These are phyloP conservation scores for Hirundichthys speculiger DNA, from an alignment of 2,113 vertebrate species.

Conservation along the genomic window DNA sequence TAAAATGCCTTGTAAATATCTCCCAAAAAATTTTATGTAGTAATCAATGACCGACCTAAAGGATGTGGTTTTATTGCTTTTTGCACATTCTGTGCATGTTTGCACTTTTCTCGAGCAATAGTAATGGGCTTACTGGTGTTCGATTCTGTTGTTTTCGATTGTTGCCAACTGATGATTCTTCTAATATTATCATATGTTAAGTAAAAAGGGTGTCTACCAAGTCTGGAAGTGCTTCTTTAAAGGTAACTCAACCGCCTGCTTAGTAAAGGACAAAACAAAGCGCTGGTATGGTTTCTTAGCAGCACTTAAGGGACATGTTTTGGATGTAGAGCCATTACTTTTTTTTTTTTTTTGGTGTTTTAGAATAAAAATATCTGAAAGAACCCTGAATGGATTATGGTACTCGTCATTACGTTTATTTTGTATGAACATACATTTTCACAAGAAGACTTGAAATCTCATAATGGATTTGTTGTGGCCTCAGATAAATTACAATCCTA, in stretches of 20 bases:
- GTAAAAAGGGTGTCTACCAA: not conserved
- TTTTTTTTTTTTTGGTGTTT: constrained; percentile 13
- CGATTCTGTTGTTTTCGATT: too few species aligned
- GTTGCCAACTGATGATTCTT: not conserved
- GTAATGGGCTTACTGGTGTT: not conserved
- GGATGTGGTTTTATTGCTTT: constrained; percentile 9
- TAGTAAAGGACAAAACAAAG: not conserved
- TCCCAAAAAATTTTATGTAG: not conserved
- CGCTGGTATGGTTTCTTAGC: too few species aligned
- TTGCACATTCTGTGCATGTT: constrained; percentile 64
- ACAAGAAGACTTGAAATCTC: too few species aligned
- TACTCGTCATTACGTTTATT: too few species aligned
- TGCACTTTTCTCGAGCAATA: constrained; percentile 40
- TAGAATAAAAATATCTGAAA: constrained; percentile 46
- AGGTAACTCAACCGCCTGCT: not conserved
- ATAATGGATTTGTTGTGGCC: too few species aligned
- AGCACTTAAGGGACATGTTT: constrained; percentile 34
- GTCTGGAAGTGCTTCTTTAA: not conserved
- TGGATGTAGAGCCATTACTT: constrained; percentile 19
- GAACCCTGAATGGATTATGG: not conserved
- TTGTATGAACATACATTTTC: too few species aligned
- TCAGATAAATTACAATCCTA: too few species aligned
- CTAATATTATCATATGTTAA: not conserved
- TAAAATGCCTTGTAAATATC: not conserved
- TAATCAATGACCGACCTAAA: not conserved